Percentiles rank a stretch among this genome's conserved stretches.
Evolutionary conservation across 2,113 vertebrate species (phyloP).

Genomic region (Oryzias curvinotus): DNA sequence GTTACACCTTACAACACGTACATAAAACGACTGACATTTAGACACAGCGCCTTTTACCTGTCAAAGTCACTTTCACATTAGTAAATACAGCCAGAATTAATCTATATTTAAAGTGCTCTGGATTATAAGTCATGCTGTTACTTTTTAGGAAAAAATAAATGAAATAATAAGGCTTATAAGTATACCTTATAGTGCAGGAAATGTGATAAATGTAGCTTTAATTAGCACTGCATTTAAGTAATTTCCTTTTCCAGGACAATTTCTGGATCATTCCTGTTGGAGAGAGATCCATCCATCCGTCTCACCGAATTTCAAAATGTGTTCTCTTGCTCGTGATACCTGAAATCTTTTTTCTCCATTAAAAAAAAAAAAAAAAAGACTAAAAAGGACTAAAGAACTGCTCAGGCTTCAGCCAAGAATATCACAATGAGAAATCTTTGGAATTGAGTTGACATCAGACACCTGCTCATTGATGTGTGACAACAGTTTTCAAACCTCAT

Average conservation of each 20-base stretch:
- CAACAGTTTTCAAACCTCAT: conserved; percentile 77
- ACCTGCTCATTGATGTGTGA: conserved; percentile 66
- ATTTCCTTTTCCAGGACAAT: background rate
- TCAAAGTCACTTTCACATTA: too few species aligned
- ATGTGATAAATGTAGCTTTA: background rate
- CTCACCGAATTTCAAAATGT: conserved; percentile 18
- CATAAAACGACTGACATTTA: too few species aligned
- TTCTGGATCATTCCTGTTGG: background rate
- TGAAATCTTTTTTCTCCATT: conserved; percentile 4
- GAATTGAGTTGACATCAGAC: conserved; percentile 74
- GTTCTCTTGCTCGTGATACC: conserved; percentile 11
- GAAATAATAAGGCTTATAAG: too few species aligned
- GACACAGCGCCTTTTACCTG: too few species aligned
- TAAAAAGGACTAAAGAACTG: conserved; percentile 21
- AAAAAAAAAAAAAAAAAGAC: conserved; percentile 22
- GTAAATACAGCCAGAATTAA: too few species aligned
- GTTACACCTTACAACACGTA: too few species aligned
- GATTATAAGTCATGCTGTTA: too few species aligned
- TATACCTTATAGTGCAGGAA: too few species aligned
- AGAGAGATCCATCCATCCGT: conserved; percentile 13
- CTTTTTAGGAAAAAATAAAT: too few species aligned
- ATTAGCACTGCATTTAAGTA: background rate
- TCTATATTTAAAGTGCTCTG: too few species aligned
- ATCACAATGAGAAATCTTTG: conserved; percentile 60
- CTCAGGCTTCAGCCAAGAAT: conserved; percentile 38